Base-by-base conservation (phyloP, 2,113 vertebrate species). In the Chiloscyllium plagiosum region DNA sequence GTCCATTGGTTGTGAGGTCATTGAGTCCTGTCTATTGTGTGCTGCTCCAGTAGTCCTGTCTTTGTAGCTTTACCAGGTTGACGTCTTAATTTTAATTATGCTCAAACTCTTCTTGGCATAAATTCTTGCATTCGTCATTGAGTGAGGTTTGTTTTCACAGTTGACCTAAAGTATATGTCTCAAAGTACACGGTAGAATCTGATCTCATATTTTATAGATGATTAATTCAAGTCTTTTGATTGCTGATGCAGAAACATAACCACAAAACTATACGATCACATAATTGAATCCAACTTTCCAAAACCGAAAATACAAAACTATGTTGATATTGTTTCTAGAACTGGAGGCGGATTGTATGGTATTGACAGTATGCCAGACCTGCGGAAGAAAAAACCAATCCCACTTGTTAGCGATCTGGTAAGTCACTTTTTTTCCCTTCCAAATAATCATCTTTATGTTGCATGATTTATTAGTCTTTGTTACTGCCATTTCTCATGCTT, bases 301-400 rank as follows among this genome's bases (percentile, higher is more conserved):
- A n/a, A 20, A n/a, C 56, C 12, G 33, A 72, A 72, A 37, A 52
- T 24, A 69, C 66, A 94, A 94, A 37, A 52, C 68, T 72, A 24
- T 17, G 13, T 96, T 85, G n/a, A n/a, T 96, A 4, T 80, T 42
- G 33, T 96, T 96, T 97, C 68, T 95, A 99, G 99, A 97, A 98
- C 98, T 80, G 98, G 98, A 33, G 98, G 98, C 96, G 99, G 98
- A 65, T 98, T 99, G 96, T 99, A 99, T 97, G 99, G 99, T 96
- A 99, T 99, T 0, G 99, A 99, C 96, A 99, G 99, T 97, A 99
- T 99, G 99, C 99, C 99, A 0, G 99, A 99, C 96, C 97, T 99
- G 68, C 99, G 99, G 83, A 99, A 99, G 97, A 99, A 98, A 98
- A 99, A 99, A 96, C 98, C 99, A 4, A 97, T 99, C 96, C 98